These are phyloP conservation scores for Pseudomugil tenellus DNA, from an alignment of 2,797 vertebrate genomes.

Conservation along the genomic window DNA sequence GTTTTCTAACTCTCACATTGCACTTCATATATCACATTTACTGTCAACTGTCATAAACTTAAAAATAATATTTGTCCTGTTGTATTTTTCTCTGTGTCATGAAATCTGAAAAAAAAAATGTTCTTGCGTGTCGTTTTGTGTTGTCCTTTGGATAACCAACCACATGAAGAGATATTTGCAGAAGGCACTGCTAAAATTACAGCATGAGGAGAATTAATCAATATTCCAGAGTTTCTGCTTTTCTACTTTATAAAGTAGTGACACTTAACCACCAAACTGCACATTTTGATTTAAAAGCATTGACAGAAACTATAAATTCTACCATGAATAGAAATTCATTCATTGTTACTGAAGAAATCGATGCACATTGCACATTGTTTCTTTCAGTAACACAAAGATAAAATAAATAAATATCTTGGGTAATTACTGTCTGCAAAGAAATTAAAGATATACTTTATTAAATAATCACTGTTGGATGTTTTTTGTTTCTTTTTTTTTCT, in stretches of 20 bases:
- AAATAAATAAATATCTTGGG: not conserved
- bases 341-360: not conserved
- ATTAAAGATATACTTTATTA: not conserved
- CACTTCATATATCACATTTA: constrained; percentile 74
- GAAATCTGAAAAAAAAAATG: constrained; percentile 68
- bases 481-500: too few species aligned
- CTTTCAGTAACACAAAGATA: not conserved
- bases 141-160: constrained; percentile 59
- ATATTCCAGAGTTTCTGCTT: constrained; percentile 54
- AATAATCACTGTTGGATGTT: too few species aligned
- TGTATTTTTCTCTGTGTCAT: constrained; percentile 68
- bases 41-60: constrained; percentile 68
- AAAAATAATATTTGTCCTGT: constrained; percentile 74
- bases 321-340: constrained; percentile 14
- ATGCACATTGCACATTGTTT: not conserved
- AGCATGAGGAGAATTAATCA: constrained; percentile 71
- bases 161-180: constrained; percentile 67
- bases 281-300: constrained; percentile 23
- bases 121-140: constrained; percentile 58
- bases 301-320: constrained; percentile 17
- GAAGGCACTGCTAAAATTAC: constrained; percentile 63
- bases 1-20: constrained; percentile 52
- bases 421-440: not conserved
- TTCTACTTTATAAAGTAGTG: constrained; percentile 56
- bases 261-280: constrained; percentile 32